Percentiles rank a stretch among this genome's conserved stretches.
Conservation (phyloP, 2,888 invertebrate genomes). For the Danaus chrysippus region DNA sequence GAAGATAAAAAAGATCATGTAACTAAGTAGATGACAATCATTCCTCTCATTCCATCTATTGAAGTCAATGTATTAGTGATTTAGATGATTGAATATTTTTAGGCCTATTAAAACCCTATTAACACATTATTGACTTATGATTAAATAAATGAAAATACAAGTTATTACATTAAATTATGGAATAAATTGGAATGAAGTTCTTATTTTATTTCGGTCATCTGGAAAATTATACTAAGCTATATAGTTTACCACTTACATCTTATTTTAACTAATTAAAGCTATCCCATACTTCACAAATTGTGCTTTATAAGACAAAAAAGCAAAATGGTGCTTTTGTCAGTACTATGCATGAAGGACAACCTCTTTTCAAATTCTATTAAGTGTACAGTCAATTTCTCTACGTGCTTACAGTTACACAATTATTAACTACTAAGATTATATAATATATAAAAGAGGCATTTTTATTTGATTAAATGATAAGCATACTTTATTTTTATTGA, state of each 20-base stretch:
- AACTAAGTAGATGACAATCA: too few species aligned
- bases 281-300: constrained; percentile 74
- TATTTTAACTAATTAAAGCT: constrained; percentile 74
- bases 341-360: constrained; percentile 18
- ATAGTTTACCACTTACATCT: constrained; percentile 47
- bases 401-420: constrained; percentile 23
- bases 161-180: not conserved
- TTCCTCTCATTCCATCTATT: too few species aligned
- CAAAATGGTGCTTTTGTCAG: constrained; percentile 35
- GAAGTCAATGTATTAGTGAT: too few species aligned
- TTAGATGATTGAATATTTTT: too few species aligned
- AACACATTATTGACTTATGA: too few species aligned
- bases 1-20: too few species aligned
- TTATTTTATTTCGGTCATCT: not conserved
- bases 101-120: too few species aligned
- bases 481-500: too few species aligned
- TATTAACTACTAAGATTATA: constrained; percentile 14
- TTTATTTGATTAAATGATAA: too few species aligned
- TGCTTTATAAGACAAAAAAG: constrained; percentile 62
- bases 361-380: constrained; percentile 20
- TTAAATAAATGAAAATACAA: too few species aligned
- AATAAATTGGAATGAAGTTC: not conserved
- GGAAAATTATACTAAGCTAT: constrained; percentile 34
- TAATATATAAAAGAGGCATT: constrained; percentile 3
- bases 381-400: constrained; percentile 6